Evolutionary conservation across 2,113 vertebrate species (phyloP).

Genomic region (Oxygymnocypris stewartii): DNA sequence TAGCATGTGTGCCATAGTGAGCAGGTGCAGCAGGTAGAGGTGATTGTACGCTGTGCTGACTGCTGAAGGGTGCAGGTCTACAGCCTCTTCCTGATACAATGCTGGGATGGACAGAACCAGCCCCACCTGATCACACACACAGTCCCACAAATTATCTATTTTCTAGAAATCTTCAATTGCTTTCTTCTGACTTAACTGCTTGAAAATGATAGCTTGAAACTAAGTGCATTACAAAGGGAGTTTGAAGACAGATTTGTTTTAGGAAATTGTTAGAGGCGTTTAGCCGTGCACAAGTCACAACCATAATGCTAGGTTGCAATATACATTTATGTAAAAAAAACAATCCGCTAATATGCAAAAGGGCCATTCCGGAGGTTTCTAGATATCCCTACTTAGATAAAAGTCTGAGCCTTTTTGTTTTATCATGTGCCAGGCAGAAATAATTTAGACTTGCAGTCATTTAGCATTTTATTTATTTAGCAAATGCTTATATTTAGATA

Average conservation of each 20-base stretch:
- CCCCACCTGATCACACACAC: constrained; percentile 78
- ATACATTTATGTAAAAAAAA: too few species aligned
- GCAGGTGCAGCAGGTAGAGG: constrained; percentile 89
- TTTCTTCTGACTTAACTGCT: background rate
- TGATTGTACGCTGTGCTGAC: constrained; percentile 91
- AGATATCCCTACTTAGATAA: background rate
- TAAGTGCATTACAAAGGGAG: background rate
- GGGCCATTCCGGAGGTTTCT: background rate
- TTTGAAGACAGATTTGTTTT: too few species aligned
- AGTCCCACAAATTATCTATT: too few species aligned
- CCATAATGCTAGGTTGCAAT: background rate
- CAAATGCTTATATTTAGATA: background rate
- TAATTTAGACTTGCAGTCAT: background rate
- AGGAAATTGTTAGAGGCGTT: background rate
- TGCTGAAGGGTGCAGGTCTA: constrained; percentile 88
- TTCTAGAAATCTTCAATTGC: background rate
- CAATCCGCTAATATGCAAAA: background rate
- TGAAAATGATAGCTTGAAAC: background rate
- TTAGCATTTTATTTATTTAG: background rate
- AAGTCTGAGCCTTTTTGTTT: background rate
- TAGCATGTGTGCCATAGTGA: constrained; percentile 90
- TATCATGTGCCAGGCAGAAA: background rate
- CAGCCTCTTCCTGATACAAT: constrained; percentile 90
- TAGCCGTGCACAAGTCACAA: background rate
- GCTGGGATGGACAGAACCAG: constrained; percentile 88